These are phyloP conservation scores for Drosophila ficusphila DNA, from an alignment of 1,140 invertebrate genomes.

Conservation along the genomic window DNA sequence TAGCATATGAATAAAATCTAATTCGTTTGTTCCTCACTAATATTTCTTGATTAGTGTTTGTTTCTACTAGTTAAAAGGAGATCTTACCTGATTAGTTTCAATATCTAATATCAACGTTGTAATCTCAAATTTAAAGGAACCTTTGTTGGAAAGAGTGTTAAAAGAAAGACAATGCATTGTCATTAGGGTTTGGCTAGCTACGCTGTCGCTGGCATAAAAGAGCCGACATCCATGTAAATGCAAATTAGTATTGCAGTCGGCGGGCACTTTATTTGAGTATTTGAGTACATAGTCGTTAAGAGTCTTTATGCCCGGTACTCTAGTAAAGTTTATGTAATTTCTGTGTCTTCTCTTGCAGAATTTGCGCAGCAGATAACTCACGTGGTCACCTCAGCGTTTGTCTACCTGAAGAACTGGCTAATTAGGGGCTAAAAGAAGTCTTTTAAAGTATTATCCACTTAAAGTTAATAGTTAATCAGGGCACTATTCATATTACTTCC, in stretches of 20 bases:
- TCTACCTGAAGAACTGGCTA: conserved; percentile 71
- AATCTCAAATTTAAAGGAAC: not conserved
- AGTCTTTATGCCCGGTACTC: conserved; percentile 42
- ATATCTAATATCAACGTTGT: not conserved
- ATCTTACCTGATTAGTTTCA: not conserved
- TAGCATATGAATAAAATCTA: not conserved
- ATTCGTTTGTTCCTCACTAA: not conserved
- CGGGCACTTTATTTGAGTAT: conserved; percentile 54
- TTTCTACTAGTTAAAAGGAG: not conserved
- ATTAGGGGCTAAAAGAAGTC: conserved; percentile 53
- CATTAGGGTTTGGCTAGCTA: conserved; percentile 4
- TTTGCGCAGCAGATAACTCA: conserved; percentile 60
- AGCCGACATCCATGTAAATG: conserved; percentile 51
- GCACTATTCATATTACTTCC: conserved; percentile 36
- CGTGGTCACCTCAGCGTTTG: conserved; percentile 56
- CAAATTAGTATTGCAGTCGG: conserved; percentile 65
- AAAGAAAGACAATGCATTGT: conserved; percentile 38
- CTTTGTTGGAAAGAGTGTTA: not conserved
- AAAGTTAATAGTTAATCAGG: conserved; percentile 7
- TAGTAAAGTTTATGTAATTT: conserved; percentile 69
- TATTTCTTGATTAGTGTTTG: not conserved
- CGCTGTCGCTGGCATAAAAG: conserved; percentile 17
- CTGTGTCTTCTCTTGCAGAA: conserved; percentile 69
- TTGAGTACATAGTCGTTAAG: conserved; percentile 57
- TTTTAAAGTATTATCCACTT: not conserved